These are phyloP conservation scores for Alitta virens DNA, from an alignment of 2,888 invertebrate genomes.

Conservation along the genomic window DNA sequence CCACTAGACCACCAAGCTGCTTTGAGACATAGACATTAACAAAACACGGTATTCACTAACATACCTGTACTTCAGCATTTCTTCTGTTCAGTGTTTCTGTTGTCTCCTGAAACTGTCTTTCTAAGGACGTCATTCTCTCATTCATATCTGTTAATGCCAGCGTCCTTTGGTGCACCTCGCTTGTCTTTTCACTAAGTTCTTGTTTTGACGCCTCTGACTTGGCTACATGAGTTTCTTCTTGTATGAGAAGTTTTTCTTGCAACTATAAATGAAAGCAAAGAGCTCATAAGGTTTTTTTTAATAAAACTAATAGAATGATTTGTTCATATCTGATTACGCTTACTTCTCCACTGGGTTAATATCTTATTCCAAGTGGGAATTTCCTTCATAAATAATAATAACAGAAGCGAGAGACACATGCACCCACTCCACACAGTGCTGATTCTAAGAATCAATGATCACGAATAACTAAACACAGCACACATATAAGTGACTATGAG, in stretches of 20 bases:
- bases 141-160: slow-evolving; percentile 29
- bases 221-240: slow-evolving; percentile 33
- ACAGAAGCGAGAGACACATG: too few species aligned
- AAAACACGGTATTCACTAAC: neutral
- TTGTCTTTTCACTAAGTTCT: slow-evolving; percentile 35
- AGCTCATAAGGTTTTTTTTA: too few species aligned
- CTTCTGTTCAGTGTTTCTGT: slow-evolving; percentile 33
- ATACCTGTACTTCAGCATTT: slow-evolving; percentile 42
- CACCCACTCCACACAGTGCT: too few species aligned
- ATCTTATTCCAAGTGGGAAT: too few species aligned
- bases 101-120: slow-evolving; percentile 35
- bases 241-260: slow-evolving; percentile 29
- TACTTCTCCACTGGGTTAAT: too few species aligned
- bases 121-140: slow-evolving; percentile 33
- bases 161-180: slow-evolving; percentile 37
- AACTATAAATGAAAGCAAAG: slow-evolving; percentile 18
- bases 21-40: neutral
- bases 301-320: too few species aligned
- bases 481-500: too few species aligned
- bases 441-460: too few species aligned
- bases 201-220: slow-evolving; percentile 37
- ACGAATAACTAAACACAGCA: too few species aligned
- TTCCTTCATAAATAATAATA: too few species aligned
- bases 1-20: too few species aligned
- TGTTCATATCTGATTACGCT: too few species aligned